Base-by-base conservation (phyloP, 2,888 invertebrate species). In the Ametastegia equiseti region DNA sequence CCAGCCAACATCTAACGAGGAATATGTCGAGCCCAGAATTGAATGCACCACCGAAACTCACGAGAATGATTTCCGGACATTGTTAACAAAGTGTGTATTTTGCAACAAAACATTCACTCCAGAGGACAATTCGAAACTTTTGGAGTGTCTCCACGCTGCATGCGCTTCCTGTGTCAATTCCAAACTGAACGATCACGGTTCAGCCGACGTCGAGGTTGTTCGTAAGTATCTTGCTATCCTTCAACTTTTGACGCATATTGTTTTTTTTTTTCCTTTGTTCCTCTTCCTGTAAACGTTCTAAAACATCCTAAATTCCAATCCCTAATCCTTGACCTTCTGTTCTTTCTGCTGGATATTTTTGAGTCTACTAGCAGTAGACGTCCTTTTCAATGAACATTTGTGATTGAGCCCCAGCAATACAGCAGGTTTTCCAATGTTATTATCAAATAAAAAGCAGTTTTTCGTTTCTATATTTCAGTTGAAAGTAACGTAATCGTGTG, bases 121-220 rank as follows among this genome's bases (percentile, higher is more conserved):
- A 50, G 92, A 91, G 57, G 95, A 95, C 88, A 93, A 94, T 69
- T 97, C 97, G 47, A 97, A 97, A 92, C 93, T 98, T 82, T 93
- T 98, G 89, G 97, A 97, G 92, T 98, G 98, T 91, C 93, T 98
- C 85, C 98, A 98, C 92, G 96, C 97, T 79, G 95, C 96, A 82
- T 98, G 98, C 91, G 94, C 95, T 81, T 93, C 94, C 83, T 97
- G 97, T 92, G 92, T 97, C 86, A 94, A 93, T 85, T 93, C 94
- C 81, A 96, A 96, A 92, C 92, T 96, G 50, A 92, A 90, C 84
- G 93, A 93, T 84, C 92, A 92, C 82, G 92, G 91, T 86, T 88
- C 90, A 45, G 88, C 89, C 1, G 92, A 91, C 81, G 89, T 87
- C 73, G 93, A 92, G 86, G 91, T 90, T 85, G 88, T 91, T 80